Evolutionary conservation across 2,113 vertebrate species (phyloP).

Genomic region (Pangasianodon gigas): DNA sequence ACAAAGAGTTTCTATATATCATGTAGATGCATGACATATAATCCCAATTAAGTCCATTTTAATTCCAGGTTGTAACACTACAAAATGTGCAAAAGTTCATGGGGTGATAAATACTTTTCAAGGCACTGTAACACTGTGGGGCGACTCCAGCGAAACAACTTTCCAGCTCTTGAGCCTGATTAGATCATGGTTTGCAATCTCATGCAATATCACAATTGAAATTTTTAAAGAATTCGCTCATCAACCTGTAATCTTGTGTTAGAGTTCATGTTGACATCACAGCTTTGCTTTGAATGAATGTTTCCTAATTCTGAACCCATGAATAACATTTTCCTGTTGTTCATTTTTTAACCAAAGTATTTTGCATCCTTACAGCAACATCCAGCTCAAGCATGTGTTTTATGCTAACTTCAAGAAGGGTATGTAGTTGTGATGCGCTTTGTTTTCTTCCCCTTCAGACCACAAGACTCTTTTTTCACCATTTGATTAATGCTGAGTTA

Average conservation of each 20-base stretch:
- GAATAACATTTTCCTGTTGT: conserved; percentile 47
- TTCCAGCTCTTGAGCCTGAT: background rate
- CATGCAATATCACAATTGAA: background rate
- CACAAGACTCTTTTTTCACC: conserved; percentile 47
- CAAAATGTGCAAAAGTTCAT: background rate
- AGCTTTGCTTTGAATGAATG: conserved; percentile 12
- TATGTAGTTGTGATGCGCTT: conserved; percentile 35
- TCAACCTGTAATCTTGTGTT: background rate
- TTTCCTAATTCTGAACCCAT: conserved; percentile 39
- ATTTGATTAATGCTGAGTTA: conserved; percentile 58
- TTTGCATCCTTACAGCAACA: conserved; percentile 36
- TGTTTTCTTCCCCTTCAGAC: conserved; percentile 51
- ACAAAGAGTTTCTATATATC: background rate
- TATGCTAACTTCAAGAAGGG: conserved; percentile 48
- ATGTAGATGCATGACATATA: background rate
- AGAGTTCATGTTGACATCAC: background rate
- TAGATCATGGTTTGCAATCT: background rate
- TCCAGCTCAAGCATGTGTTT: conserved; percentile 44
- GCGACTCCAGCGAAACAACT: background rate
- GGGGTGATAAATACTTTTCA: background rate
- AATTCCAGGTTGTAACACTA: background rate
- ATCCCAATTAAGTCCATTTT: background rate
- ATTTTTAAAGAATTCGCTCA: background rate
- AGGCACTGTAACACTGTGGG: background rate
- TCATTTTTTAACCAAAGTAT: conserved; percentile 35